Base-by-base conservation (phyloP, 2,113 vertebrate genomes). In the Neopipo cinnamomea region DNA sequence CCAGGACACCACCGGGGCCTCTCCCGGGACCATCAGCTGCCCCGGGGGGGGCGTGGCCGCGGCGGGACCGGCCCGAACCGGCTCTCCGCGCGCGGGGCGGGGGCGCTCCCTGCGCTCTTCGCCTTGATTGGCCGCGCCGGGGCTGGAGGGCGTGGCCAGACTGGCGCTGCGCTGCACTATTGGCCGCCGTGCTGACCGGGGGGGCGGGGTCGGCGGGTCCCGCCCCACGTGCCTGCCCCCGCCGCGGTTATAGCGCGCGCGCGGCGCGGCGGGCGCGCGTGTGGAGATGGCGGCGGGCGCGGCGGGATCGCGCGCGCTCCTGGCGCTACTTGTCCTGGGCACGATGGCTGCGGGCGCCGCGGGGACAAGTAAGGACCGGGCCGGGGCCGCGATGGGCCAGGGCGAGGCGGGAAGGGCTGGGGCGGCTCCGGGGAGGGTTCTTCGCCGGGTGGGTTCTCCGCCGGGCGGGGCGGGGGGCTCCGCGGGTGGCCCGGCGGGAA, bases 141-240 rank as follows among this genome's bases (percentile, higher is more conserved):
- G 11, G 0, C 0, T 2, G 8, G 1, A 5, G 76, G 85, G 91
- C 35, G 87, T 18, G 39, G 2, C 4, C 35, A 3, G 0, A 1
- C 2, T 1, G 7, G 6, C 6, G 11, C 4, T 6, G 9, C 14
- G 35, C 24, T 7, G 1, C 2, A 3, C 44, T 39, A 93, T 82
- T 79, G 80, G 82, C 3, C 3, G 7, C 0, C 3, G 1, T 8
- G 7, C 16, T 10, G 9, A 15, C 2, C 2, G 44, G 25, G 6
- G 30, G 47, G 63, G 23, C 16, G 37, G 20, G 4, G 13, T 11
- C 10, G 4, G 2, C 1, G 5, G 25, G 4, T 9, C 4, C 21
- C 24, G 4, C 44, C 70, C 8, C 15, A 6, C 22, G 33, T 33
- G 50, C 7, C 42, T 15, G 46, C 24, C 55, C 84, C 53, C n/a